A percentile compares a stretch with the other conserved stretches of the same genome.
Conservation (phyloP, 2,113 vertebrate genomes). For the Diadophis punctatus region DNA sequence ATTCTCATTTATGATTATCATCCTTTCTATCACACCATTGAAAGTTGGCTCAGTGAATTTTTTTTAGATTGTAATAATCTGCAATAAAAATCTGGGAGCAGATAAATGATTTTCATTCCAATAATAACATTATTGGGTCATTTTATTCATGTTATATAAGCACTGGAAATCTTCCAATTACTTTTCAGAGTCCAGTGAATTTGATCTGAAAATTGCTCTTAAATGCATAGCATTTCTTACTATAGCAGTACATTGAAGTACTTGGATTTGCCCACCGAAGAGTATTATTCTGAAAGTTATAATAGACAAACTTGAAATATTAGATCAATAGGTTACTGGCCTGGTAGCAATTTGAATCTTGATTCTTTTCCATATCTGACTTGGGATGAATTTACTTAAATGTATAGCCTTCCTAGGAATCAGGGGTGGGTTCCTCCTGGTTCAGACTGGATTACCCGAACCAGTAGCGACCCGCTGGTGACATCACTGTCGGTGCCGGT, state of each 20-base stretch:
- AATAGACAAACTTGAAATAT: neutral
- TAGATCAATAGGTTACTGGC: neutral
- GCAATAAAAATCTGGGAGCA: slow-evolving; percentile 16
- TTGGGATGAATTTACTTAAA: neutral
- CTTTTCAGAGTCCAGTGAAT: slow-evolving; percentile 4
- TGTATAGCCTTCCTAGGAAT: neutral
- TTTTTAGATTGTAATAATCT: neutral
- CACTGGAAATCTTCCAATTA: slow-evolving; percentile 30
- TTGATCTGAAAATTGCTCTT: slow-evolving; percentile 18
- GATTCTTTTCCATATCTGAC: neutral
- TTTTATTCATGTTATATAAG: slow-evolving; percentile 9
- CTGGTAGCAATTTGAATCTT: neutral
- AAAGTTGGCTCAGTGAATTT: neutral
- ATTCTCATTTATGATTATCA: neutral
- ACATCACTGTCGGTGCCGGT: no score
- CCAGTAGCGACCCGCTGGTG: no score
- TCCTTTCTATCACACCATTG: neutral
- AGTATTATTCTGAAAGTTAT: neutral
- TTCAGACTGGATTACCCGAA: no score
- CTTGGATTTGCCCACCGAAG: slow-evolving; percentile 15
- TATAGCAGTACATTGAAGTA: neutral
- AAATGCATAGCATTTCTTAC: slow-evolving; percentile 20
- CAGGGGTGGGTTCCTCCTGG: no score
- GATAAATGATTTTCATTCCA: slow-evolving; percentile 3
- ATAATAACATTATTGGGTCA: slow-evolving; percentile 4